A percentile compares a stretch with the other conserved stretches of the same genome.
Evolutionary conservation across 2,113 vertebrate genomes (phyloP).

Genomic region (Drymodes brunneopygia): DNA sequence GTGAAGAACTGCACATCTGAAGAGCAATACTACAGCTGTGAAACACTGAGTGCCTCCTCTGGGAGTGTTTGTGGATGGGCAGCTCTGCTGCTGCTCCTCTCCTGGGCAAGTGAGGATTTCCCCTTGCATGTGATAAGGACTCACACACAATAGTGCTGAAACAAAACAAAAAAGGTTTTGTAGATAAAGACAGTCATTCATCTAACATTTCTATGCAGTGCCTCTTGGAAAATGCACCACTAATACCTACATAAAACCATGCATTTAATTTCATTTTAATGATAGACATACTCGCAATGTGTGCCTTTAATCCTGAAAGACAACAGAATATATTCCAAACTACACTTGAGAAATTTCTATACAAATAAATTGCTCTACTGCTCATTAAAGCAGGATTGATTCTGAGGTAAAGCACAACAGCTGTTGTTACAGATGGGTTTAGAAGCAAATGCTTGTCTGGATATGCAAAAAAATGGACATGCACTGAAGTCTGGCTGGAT

Average conservation of each 20-base stretch:
- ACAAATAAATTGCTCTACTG: background rate
- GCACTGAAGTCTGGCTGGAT: background rate
- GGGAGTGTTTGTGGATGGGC: background rate
- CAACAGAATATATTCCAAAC: background rate
- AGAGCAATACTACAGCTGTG: background rate
- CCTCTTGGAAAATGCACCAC: background rate
- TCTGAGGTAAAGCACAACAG: background rate
- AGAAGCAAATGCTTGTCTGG: background rate
- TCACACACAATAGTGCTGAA: background rate
- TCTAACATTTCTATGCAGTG: background rate
- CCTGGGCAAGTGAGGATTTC: background rate
- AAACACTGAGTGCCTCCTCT: background rate
- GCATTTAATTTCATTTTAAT: background rate
- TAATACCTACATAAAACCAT: background rate
- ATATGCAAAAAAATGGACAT: background rate
- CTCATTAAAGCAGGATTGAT: background rate
- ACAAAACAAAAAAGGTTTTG: background rate
- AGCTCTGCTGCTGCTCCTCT: background rate
- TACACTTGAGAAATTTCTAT: background rate
- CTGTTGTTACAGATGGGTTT: background rate
- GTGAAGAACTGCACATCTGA: background rate
- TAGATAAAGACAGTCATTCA: background rate
- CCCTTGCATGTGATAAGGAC: background rate
- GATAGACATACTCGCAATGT: background rate
- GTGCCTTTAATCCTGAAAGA: background rate